A percentile compares a stretch with the other conserved stretches of the same genome.
Evolutionary conservation across 2,888 invertebrate species (phyloP).

Genomic region (Eustalomyia histrio): DNA sequence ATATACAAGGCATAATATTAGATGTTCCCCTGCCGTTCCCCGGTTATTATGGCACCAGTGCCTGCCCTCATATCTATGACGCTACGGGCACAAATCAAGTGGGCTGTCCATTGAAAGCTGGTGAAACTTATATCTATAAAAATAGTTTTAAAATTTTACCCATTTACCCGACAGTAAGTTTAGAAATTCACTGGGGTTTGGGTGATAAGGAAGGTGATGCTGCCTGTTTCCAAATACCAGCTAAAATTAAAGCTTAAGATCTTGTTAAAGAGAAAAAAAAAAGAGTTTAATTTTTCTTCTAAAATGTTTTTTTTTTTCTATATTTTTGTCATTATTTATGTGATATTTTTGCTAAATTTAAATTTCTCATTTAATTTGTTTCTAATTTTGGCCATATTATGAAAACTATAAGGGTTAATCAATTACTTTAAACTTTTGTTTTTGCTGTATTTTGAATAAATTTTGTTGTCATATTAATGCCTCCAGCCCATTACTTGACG

Average conservation of each 20-base stretch:
- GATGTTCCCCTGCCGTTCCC: constrained; percentile 86
- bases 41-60: constrained; percentile 86
- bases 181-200: constrained; percentile 85
- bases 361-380: constrained; percentile 10
- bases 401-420: background rate
- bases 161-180: constrained; percentile 81
- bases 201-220: constrained; percentile 79
- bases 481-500: constrained; percentile 59
- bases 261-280: background rate
- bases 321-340: constrained; percentile 65
- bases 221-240: constrained; percentile 85
- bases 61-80: constrained; percentile 84
- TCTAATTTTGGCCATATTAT: constrained; percentile 3
- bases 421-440: background rate
- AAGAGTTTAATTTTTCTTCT: constrained; percentile 19
- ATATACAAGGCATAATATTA: constrained; percentile 83
- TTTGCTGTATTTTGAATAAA: constrained; percentile 17
- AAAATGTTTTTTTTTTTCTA: constrained; percentile 64
- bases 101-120: constrained; percentile 85
- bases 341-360: constrained; percentile 54
- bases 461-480: constrained; percentile 57
- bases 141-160: constrained; percentile 82
- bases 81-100: constrained; percentile 82
- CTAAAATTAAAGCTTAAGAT: constrained; percentile 81
- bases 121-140: constrained; percentile 85